Conservation (phyloP, 2,888 invertebrate species). For the Mythimna lalbum region DNA sequence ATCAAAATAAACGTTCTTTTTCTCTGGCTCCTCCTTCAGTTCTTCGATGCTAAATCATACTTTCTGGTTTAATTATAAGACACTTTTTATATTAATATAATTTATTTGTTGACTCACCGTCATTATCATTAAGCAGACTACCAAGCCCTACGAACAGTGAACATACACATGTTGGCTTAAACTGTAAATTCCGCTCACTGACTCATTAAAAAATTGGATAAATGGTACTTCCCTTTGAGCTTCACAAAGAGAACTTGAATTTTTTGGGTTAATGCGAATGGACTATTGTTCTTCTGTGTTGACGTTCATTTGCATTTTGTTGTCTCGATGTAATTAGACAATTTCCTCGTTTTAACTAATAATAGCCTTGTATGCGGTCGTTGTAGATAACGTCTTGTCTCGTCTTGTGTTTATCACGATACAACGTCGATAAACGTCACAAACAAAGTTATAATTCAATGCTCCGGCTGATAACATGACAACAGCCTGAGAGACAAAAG, state of each 20-base stretch:
- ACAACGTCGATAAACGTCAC: conserved; percentile 60
- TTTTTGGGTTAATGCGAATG: conserved; percentile 42
- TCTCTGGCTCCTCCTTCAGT: conserved; percentile 71
- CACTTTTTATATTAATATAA: conserved; percentile 63
- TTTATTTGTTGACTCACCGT: conserved; percentile 57
- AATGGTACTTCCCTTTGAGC: conserved; percentile 64
- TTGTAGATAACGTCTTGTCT: conserved; percentile 66
- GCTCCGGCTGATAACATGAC: conserved; percentile 67
- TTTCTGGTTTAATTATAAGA: conserved; percentile 69
- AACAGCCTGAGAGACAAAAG: conserved; percentile 66
- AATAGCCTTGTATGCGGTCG: conserved; percentile 70
- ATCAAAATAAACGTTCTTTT: conserved; percentile 82
- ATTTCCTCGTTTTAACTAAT: conserved; percentile 54
- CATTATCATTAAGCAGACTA: conserved; percentile 61
- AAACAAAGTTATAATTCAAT: conserved; percentile 76
- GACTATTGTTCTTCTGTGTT: conserved; percentile 35
- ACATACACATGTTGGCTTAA: conserved; percentile 62
- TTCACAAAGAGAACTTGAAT: conserved; percentile 46
- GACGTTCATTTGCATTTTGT: conserved; percentile 8
- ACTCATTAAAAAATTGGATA: conserved; percentile 62
- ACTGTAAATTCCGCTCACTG: conserved; percentile 62
- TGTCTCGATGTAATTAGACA: conserved; percentile 22
- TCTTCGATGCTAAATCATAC: conserved; percentile 76
- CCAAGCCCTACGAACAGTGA: conserved; percentile 47
- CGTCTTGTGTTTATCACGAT: conserved; percentile 58